phyloP scores from a whole-genome alignment of 2,797 vertebrate species.

The Tauraco hartlaubi region DNA sequence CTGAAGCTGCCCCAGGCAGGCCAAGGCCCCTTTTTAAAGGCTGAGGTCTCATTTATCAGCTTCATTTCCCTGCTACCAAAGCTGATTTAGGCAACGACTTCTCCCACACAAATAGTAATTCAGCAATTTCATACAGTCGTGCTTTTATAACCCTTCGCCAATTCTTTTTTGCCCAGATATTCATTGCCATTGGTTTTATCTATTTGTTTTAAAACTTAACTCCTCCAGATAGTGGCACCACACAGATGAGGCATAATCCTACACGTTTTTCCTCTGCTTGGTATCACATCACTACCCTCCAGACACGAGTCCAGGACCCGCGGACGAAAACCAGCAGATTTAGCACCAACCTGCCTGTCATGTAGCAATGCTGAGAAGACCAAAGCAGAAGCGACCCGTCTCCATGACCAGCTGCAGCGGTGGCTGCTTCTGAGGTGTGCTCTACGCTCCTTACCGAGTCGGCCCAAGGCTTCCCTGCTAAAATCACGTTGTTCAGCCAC shows the following conservation, averaged over 20 bases:
- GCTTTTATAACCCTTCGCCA: constrained; percentile 7
- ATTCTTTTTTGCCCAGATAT: neutral
- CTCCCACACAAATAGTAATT: neutral
- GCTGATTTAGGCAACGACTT: neutral
- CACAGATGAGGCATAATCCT: neutral
- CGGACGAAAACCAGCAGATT: neutral
- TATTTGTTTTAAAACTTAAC: neutral
- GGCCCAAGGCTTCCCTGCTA: neutral
- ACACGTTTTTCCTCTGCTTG: neutral
- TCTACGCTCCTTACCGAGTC: neutral
- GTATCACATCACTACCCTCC: neutral
- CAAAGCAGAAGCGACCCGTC: neutral
- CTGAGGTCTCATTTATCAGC: neutral
- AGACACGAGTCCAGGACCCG: neutral
- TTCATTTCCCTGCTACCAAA: neutral
- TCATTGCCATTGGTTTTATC: neutral
- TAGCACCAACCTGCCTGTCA: neutral
- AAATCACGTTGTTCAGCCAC: neutral
- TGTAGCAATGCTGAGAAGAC: neutral
- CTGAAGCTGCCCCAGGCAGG: neutral
- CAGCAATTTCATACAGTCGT: neutral
- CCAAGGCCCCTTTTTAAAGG: neutral
- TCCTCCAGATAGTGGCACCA: neutral
- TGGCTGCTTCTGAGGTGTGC: neutral
- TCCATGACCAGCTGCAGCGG: fast-evolving